phyloP scores from a whole-genome alignment of 2,113 vertebrate genomes.

The Halcyon malimbica region DNA sequence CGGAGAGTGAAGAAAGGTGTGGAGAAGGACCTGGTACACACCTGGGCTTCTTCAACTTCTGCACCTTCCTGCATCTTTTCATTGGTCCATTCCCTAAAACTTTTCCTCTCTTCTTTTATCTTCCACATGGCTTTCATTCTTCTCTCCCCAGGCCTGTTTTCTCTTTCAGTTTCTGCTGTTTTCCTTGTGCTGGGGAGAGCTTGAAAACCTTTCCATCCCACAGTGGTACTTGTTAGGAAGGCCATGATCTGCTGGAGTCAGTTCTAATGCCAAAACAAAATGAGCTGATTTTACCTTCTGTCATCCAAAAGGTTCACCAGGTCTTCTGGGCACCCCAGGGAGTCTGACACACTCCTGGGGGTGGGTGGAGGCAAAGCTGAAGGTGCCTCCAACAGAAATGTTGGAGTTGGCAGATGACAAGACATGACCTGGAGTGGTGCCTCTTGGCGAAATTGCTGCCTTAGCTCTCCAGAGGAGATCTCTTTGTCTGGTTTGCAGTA shows the following conservation, averaged over 20 bases:
- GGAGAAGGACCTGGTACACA: not conserved
- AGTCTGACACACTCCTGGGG: not conserved
- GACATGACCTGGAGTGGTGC: not conserved
- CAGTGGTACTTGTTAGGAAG: not conserved
- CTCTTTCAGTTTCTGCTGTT: not conserved
- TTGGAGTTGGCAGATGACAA: not conserved
- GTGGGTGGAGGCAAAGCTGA: not conserved
- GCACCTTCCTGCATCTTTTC: not conserved
- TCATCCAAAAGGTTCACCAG: not conserved
- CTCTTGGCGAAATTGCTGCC: not conserved
- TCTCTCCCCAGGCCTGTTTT: not conserved
- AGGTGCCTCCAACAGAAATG: not conserved
- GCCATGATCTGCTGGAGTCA: not conserved
- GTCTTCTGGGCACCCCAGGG: not conserved
- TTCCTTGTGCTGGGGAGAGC: not conserved
- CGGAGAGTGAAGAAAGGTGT: no score
- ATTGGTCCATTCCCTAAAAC: accelerated
- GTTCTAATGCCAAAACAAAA: no score
- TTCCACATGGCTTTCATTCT: no score
- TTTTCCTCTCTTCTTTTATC: not conserved
- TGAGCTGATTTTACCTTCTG: not conserved
- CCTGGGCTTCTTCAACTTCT: not conserved
- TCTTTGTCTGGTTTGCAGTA: not conserved
- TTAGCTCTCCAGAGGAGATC: not conserved
- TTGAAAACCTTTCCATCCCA: not conserved